These are phyloP conservation scores for Cryptophagus acutangulus DNA, from an alignment of 2,888 invertebrate species.

Conservation along the genomic window DNA sequence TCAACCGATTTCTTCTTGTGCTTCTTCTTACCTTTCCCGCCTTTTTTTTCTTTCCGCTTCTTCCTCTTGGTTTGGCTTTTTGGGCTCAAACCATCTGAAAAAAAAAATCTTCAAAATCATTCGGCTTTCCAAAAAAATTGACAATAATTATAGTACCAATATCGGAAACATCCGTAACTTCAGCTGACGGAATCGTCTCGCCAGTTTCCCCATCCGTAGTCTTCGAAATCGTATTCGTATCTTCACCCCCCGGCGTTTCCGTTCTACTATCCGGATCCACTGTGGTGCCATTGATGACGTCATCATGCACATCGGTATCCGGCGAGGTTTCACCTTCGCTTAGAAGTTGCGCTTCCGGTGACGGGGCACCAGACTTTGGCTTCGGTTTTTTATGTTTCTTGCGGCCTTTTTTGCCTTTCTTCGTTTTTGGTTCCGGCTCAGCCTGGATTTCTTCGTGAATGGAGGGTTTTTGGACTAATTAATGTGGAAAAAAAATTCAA, in stretches of 20 bases:
- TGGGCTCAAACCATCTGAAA: too few species aligned
- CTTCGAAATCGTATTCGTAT: too few species aligned
- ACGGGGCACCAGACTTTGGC: neutral
- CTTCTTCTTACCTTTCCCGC: constrained; percentile 26
- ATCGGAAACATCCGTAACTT: constrained; percentile 31
- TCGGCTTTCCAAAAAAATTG: neutral
- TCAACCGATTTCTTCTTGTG: constrained; percentile 37
- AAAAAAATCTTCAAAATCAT: neutral
- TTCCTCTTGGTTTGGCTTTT: too few species aligned
- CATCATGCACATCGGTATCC: neutral
- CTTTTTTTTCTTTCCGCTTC: constrained; percentile 29
- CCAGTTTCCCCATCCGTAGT: constrained; percentile 3
- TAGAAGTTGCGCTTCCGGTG: constrained; percentile 1
- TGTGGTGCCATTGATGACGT: neutral
- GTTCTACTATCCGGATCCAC: constrained; percentile 22
- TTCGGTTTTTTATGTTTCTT: constrained; percentile 22
- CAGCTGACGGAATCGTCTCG: constrained; percentile 29
- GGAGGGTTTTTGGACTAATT: constrained; percentile 32
- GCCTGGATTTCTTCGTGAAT: constrained; percentile 14
- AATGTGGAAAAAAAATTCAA: constrained; percentile 6
- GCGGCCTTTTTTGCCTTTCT: constrained; percentile 21
- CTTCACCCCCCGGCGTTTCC: constrained; percentile 26
- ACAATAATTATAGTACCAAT: constrained; percentile 20
- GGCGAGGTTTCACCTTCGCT: constrained; percentile 5
- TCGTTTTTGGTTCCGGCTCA: constrained; percentile 22